Evolutionary conservation across 2,113 vertebrate species (phyloP), one percentile per base, ranked within the genome.

Genomic region (Arenaria interpres): DNA sequence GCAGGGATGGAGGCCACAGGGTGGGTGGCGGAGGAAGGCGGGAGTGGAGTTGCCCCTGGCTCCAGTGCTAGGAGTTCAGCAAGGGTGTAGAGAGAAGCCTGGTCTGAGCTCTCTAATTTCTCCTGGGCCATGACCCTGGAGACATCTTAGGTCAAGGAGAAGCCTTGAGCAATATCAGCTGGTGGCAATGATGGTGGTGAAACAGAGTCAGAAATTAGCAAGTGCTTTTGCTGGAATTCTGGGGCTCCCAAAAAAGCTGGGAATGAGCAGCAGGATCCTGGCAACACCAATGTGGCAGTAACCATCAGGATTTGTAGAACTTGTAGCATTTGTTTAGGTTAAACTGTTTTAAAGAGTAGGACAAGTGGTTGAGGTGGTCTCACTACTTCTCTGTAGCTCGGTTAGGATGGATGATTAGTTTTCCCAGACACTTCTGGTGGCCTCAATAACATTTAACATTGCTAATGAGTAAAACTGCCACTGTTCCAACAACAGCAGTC

Each of bases 1-100:
- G 39, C n/a, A n/a, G 67, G 46, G 32, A 10, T 22, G 32, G 48
- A 63, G 32, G 35, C 64, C 50, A 18, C 20, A 4, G 4, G 5
- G 14, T 16, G 3, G 0, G 80, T 13, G 20, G 11, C 25, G 48
- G 32, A 35, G 67, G 67, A 35, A 35, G 46, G 45, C 35, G 83
- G 63, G 90, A 48, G 37, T 10, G 19, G 39, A 11, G 2, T 57
- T 45, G 50, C 18, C 17, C 37, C 66, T 43, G 51, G 56, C 39
- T 33, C n/a, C 7, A 0, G 2, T 2, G 12, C 1, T 0, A 54
- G 45, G n/a, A 54, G 22, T 11, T 28, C 56, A 77, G 37, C 28
- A n/a, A 30, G 24, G 33, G 50, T 1, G 1, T 33, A 17, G 78
- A n/a, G 23, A 72, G n/a, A 48, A 41, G 64, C 71, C 50, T 72